Evolutionary conservation across 2,797 vertebrate species (phyloP).

Genomic region (Rhinatrema bivittatum): DNA sequence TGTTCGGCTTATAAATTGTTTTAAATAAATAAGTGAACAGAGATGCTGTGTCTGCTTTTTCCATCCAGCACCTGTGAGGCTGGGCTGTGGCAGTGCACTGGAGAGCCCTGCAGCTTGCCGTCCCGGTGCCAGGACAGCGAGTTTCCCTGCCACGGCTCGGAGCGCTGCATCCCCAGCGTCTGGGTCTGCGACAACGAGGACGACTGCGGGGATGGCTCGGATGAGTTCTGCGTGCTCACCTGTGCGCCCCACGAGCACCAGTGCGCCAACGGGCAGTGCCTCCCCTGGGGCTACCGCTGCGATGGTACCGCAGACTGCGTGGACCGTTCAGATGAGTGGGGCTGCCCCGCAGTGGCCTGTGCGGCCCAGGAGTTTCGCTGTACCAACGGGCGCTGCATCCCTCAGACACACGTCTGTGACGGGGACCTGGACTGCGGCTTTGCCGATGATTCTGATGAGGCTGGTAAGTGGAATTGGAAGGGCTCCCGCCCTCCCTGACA

Average conservation of each 20-base stretch:
- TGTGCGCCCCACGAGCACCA: slow-evolving; percentile 63
- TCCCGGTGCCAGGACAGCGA: slow-evolving; percentile 61
- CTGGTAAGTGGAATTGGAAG: slow-evolving; percentile 35
- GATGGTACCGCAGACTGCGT: slow-evolving; percentile 70
- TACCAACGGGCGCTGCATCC: slow-evolving; percentile 56
- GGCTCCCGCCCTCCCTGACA: neutral
- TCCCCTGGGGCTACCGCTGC: slow-evolving; percentile 63
- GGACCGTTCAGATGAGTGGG: slow-evolving; percentile 74
- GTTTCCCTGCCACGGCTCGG: slow-evolving; percentile 51
- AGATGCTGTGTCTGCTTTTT: too few relatives aligned
- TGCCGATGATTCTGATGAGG: slow-evolving; percentile 65
- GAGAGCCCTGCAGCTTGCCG: slow-evolving; percentile 32
- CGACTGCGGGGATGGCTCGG: slow-evolving; percentile 81
- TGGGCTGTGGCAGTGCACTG: slow-evolving; percentile 65
- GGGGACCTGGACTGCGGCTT: slow-evolving; percentile 67
- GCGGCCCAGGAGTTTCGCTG: slow-evolving; percentile 59
- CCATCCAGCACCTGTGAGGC: slow-evolving; percentile 66
- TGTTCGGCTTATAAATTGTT: too few relatives aligned
- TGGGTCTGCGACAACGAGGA: slow-evolving; percentile 89
- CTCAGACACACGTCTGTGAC: slow-evolving; percentile 48
- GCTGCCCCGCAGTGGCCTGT: slow-evolving; percentile 56
- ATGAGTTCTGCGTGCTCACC: slow-evolving; percentile 67
- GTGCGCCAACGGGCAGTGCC: slow-evolving; percentile 66
- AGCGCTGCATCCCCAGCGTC: slow-evolving; percentile 67
- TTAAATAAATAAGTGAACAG: too few relatives aligned